Base-by-base conservation (phyloP, 2,888 invertebrate genomes). In the Rhagonycha lutea region DNA sequence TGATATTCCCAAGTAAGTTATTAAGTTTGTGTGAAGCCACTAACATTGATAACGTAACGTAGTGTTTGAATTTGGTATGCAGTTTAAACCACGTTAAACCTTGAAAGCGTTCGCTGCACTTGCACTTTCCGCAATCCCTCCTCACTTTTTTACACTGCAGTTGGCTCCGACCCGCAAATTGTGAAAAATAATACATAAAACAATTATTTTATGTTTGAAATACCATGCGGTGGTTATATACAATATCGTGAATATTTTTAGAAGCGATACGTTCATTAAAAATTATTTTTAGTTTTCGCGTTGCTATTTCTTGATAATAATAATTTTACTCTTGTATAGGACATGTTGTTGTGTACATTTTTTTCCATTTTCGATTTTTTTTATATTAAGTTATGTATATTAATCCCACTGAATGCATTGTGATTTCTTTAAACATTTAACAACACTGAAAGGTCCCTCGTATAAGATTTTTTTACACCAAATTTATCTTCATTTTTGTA, bases 41-140 rank as follows among this genome's bases (percentile, higher is more conserved):
- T 24, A 24, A 65, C 24, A 65, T 65, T 65, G 26, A 24, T 26
- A 24, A 26, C 26, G 26, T 61, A 26, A 23, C 63, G 63, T 65
- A 12, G 77, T 72, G 70, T 61, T 72, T 82, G 83, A 83, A 85
- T 83, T 61, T 78, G 83, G 84, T 83, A 85, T 83, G 85, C 84
- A 82, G 73, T 79, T 81, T 83, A 65, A 65, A 47, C 47, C 47
- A 47, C 47, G 47, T 47, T 47, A 47, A 86, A 84, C 88, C 88
- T 88, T 88, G 88, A 86, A 87, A 86, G 84, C 86, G 88, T 88
- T 87, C 88, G 87, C 87, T 88, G 88, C 88, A 88, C 88, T 88
- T 88, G 88, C 87, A 87, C 87, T 87, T 87, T 87, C 86, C 85
- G 84, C 79, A 67, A 75, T 81, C 73, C 79, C 78, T 78, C 78